Conservation (phyloP, 1,140 invertebrate species). For the Saccostrea glomerata region DNA sequence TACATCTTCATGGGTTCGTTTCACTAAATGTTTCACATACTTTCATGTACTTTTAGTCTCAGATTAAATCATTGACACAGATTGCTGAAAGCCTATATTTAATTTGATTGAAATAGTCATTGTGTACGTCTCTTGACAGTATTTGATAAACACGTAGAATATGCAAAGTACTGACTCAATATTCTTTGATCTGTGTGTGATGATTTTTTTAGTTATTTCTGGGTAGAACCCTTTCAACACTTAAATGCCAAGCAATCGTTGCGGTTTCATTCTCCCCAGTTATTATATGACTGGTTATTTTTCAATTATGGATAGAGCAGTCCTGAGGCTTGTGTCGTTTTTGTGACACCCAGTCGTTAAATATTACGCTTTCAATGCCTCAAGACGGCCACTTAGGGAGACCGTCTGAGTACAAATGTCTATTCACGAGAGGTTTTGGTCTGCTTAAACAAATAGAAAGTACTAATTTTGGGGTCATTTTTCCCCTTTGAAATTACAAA, state of each 20-base stretch:
- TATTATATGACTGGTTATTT: not conserved
- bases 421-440: not conserved
- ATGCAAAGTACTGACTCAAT: not conserved
- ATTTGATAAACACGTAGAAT: not conserved
- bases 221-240: not conserved
- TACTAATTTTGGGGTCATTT: too few species aligned
- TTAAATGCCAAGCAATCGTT: not conserved
- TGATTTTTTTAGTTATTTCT: not conserved
- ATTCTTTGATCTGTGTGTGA: not conserved
- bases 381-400: not conserved
- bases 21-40: not conserved
- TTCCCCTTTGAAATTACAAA: too few species aligned
- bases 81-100: not conserved
- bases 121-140: not conserved
- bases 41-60: not conserved
- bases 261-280: not conserved
- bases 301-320: not conserved
- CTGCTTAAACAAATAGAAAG: too few species aligned
- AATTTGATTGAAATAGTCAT: not conserved
- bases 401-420: not conserved
- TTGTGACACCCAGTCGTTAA: not conserved
- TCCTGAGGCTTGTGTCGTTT: not conserved
- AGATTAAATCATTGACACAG: not conserved
- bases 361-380: not conserved
- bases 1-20: not conserved